Base-by-base conservation (phyloP, 1,140 invertebrate species). In the Cephus cinctus region DNA sequence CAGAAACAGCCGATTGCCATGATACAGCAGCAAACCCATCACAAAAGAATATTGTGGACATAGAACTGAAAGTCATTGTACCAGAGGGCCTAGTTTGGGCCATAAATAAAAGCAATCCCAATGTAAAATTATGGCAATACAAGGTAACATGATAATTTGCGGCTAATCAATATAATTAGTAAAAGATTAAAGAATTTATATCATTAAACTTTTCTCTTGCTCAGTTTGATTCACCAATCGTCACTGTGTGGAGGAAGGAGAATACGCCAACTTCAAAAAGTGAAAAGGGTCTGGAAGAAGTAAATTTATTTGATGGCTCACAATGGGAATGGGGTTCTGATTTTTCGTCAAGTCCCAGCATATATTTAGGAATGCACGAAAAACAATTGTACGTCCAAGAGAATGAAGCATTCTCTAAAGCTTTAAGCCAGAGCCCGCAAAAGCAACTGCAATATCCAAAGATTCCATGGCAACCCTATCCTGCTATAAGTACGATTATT, bases 281-380 rank as follows among this genome's bases (percentile, higher is more conserved):
- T 11, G 61, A 73, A 15, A 82, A 81, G 4, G 65, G 81, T 31
- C 59, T 96, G 14, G 74, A 85, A 50, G 64, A 78, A 50, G 75
- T 97, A 21, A 87, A 94, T 78, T 77, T 96, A 35, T 92, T 94
- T 58, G 79, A 81, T 47, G 74, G 74, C 30, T 72, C 80, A 20
- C 75, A 78, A 32, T 79, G 75, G 53, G 53, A 75, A 2, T 74
- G 65, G 52, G 61, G 73, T 11, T 58, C 69, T 2, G 69, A 76
- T 4, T 57, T 68, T 43, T 47, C 59, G 19, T 49, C 73, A 36
- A 71, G 74, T 34, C 89, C 90, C 1, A 78, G 85, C 8, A 75
- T 96, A 2, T 96, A 96, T 76, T 70, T 96, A 23, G 92, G 92
- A 31, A 88, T 90, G 76, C 89, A 94, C 72, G 80, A 92, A 20